Evolutionary conservation across 2,888 invertebrate species (phyloP), one percentile per base, ranked within the genome.

Genomic region (Leptopterna dolabrata): DNA sequence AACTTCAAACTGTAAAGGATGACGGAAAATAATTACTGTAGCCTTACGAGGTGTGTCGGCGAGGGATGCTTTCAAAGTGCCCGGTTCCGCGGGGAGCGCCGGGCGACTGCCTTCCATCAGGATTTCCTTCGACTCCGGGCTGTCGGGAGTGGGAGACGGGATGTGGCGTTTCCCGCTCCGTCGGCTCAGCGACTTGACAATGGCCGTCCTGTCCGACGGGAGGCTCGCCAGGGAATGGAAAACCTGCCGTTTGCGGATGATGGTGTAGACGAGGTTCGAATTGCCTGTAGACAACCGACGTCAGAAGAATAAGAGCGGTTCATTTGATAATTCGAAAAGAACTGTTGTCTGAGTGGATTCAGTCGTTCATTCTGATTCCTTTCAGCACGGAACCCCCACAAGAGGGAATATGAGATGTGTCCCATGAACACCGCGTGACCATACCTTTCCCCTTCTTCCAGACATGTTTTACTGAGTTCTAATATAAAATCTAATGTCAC

Each of bases 191-290:
- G 96, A 95, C 91, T 96, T 95, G 51, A 96, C 94, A 91, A 99
- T 99, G 89, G 97, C 96, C 36, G 95, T 93, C 92, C 96, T 96
- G 92, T 99, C 99, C 88, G 97, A 96, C 9, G 99, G 98, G 90
- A 99, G 93, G 93, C 99, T 99, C n/a, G 99, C 98, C 91, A 99
- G 93, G 89, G 96, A 95, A 93, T 99, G 99, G 93, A 99, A 99
- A 87, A 99, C 98, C 92, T 97, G 97, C n/a, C 99, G 94, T 92
- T 99, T 99, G 83, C 99, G 95, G 91, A 99, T 99, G 89, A 99
- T 99, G 0, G 99, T 99, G 93, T 99, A 99, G 41, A 99, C 98
- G 90, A 99, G 94, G 93, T 99, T 99, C 0, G 99, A 97, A 92
- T 99, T 99, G n/a, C 97, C 97, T 96, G 91, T 0, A 88, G 87